Evolutionary conservation across 2,113 vertebrate species (phyloP).

Genomic region (Nannobrachium achirus): DNA sequence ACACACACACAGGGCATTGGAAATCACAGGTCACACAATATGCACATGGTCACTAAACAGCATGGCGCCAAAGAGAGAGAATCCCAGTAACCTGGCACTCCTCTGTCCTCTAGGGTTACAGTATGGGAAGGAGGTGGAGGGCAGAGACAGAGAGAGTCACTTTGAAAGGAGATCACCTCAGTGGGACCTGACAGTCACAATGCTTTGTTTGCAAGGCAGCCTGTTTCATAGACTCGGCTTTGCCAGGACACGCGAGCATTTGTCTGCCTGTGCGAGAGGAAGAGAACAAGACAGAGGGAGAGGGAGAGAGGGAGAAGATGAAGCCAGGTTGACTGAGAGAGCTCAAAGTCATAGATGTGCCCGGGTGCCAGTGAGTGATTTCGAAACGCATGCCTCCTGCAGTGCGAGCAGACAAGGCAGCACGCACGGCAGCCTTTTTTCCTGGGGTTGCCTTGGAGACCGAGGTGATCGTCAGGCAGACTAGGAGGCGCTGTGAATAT

Average conservation of each 20-base stretch:
- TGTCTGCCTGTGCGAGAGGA: constrained; percentile 10
- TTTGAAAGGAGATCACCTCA: constrained; percentile 72
- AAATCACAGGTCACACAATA: constrained; percentile 62
- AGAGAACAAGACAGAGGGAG: constrained; percentile 9
- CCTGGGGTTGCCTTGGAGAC: constrained; percentile 40
- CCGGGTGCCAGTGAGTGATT: background rate
- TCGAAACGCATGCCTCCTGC: constrained; percentile 11
- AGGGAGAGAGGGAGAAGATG: background rate
- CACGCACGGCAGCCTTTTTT: constrained; percentile 23
- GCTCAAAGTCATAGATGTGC: too few species aligned
- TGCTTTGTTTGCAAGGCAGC: constrained; percentile 63
- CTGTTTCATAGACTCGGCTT: constrained; percentile 45
- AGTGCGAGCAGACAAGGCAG: constrained; percentile 6
- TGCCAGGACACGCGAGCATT: constrained; percentile 20
- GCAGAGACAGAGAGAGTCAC: constrained; percentile 70
- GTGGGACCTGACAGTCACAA: constrained; percentile 63
- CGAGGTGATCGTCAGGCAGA: constrained; percentile 54
- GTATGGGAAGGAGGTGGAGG: constrained; percentile 63
- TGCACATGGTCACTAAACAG: constrained; percentile 67
- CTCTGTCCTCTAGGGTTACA: constrained; percentile 69
- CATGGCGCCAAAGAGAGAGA: constrained; percentile 72
- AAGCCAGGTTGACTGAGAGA: too few species aligned
- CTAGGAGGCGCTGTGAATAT: constrained; percentile 48
- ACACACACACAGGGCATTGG: constrained; percentile 12
- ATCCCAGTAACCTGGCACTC: constrained; percentile 74